Evolutionary conservation across 1,140 invertebrate genomes (phyloP), one percentile per base, ranked within the genome.

Genomic region (Condylostylus longicornis): DNA sequence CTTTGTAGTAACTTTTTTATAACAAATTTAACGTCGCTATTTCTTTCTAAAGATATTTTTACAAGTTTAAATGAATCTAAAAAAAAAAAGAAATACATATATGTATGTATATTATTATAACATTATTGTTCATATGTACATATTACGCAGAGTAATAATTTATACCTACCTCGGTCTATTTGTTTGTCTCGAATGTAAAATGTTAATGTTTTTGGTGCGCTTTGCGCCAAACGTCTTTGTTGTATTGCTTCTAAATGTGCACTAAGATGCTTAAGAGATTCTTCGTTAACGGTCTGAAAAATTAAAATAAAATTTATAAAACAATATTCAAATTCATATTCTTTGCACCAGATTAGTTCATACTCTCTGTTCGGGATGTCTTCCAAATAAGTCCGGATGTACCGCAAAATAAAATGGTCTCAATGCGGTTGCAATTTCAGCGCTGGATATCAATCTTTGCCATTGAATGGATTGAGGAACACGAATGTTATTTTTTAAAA

Each of bases 341-440:
- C n/a, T n/a, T n/a, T n/a, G n/a, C n/a, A n/a, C n/a, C 2, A 13
- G 6, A 19, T 14, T 37, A 38, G 36, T 46, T 54, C 61, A 67
- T 63, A 84, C 83, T 53, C 81, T 75, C 68, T 91, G 83, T 51
- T 73, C 75, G 25, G 90, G 90, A 69, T 82, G 77, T 59, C 86
- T 79, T 37, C 83, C 83, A 71, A 95, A 95, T 23, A 94, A 64
- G 65, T 96, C 90, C 12, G 90, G 90, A 71, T 96, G 90, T 15
- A 95, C 89, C 32, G 77, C 77, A 63, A 95, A 94, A 61, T 90
- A 94, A 59, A 96, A 94, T 2, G 89, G 90, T 42, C 88, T 67
- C 12, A 96, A 63, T 1, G 87, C 89, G 13, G 83, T 78, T 4
- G 85, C 79, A n/a, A 90, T 69, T 68, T 91, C 82, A 18, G 75